Base-by-base conservation (phyloP, 1,140 invertebrate genomes). In the Bombus fervidus region DNA sequence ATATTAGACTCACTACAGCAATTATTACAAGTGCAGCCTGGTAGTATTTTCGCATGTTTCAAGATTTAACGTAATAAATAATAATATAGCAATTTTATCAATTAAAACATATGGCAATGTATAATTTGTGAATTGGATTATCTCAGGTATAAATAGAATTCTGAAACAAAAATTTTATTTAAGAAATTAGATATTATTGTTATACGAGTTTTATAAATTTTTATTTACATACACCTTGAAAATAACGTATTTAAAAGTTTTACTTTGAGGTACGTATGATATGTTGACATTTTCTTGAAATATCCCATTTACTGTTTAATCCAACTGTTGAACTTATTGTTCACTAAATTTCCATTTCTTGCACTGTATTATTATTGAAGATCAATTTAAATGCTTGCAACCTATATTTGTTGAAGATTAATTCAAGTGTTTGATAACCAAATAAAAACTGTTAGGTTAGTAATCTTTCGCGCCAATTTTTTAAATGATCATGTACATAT, bases 41-140 rank as follows among this genome's bases (percentile, higher is more conserved):
- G 88, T 97, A 97, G 93, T 97, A 98, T 94, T 97, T 97, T 93
- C 96, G 96, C 97, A 98, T 98, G 74, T 59, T 83, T 76, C 43
- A 41, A 78, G 43, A 15, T 64, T 79, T 74, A 57, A 83, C 25
- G 37, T 59, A 66, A 62, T 31, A 62, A 83, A 80, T 64, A 62
- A 80, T 68, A 31, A 79, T 72, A 28, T 57, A 59, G 41, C 3
- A 64, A 28, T 34, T 43, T 37, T 62, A 25, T 37, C n/a, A 43
- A 59, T 62, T 62, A 62, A n/a, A 62, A 34, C 1, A 62, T 43
- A 37, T 1, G 34, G 37, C 15, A 47, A 62, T 72, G 79, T 22
- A 34, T 43, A 57, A 34, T 12, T 84, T 71, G 31, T 41, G 1
- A 62, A 62, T 47, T 18, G 39, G 15, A 10, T 18, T 64, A 75